Conservation (phyloP, 2,888 invertebrate species). For the Periphyllus acericola region DNA sequence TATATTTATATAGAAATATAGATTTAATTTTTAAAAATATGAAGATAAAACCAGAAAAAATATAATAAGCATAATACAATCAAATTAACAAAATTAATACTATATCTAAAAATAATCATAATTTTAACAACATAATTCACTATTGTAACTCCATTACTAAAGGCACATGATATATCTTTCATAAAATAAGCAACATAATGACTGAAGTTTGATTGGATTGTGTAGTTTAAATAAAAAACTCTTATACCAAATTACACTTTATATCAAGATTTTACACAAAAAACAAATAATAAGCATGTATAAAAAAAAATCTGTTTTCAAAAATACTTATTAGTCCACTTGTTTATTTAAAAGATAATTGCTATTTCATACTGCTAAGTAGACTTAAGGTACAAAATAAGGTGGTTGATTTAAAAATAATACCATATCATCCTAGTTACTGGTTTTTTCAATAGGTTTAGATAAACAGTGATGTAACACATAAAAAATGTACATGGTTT, state of each 20-base stretch:
- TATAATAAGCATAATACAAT: background rate
- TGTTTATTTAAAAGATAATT: background rate
- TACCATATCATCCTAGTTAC: background rate
- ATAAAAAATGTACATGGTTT: background rate
- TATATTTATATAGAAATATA: background rate
- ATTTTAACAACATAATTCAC: background rate
- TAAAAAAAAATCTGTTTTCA: background rate
- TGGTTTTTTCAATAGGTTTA: background rate
- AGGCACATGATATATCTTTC: too few relatives aligned
- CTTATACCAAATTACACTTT: background rate
- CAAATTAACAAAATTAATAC: background rate
- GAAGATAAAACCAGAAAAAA: conserved; percentile 1
- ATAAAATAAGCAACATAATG: background rate
- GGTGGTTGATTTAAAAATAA: background rate
- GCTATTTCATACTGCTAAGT: background rate
- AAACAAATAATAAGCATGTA: background rate
- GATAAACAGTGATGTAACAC: background rate
- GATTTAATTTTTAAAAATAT: background rate
- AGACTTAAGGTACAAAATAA: background rate
- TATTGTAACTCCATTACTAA: background rate
- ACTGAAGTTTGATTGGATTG: too few relatives aligned
- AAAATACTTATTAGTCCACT: background rate
- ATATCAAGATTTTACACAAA: background rate
- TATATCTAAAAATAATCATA: background rate
- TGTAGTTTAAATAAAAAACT: background rate